These are phyloP conservation scores for Bucco capensis DNA, from an alignment of 2,113 vertebrate genomes.

Conservation along the genomic window DNA sequence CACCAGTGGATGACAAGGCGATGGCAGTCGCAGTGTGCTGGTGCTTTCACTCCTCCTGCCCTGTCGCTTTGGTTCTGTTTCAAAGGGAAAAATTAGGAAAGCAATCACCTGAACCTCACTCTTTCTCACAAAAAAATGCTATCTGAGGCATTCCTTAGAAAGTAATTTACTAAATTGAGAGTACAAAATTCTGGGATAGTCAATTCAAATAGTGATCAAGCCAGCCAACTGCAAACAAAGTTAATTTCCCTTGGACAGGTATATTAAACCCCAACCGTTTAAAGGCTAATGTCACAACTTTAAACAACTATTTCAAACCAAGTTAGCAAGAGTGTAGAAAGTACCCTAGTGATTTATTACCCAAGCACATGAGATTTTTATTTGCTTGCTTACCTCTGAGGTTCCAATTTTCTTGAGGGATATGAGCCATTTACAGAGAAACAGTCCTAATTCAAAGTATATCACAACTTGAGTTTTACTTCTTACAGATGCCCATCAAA, in stretches of 20 bases:
- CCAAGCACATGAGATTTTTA: neutral
- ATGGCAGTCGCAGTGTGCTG: fast-evolving
- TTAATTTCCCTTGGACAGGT: neutral
- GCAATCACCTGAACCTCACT: neutral
- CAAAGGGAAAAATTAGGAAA: neutral
- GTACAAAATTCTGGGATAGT: neutral
- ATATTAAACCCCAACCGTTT: neutral
- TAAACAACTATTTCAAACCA: neutral
- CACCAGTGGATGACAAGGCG: fast-evolving
- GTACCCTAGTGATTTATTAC: neutral
- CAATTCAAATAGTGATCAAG: neutral
- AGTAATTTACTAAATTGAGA: neutral
- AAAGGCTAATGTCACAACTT: neutral
- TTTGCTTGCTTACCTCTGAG: neutral
- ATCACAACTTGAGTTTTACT: neutral
- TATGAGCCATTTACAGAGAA: neutral
- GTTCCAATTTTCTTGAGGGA: neutral
- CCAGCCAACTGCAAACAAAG: neutral
- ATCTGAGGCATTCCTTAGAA: neutral
- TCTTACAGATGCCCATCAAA: neutral
- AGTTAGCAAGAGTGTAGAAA: neutral
- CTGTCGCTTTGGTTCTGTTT: fast-evolving
- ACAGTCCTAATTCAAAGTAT: neutral
- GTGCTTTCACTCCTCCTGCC: neutral
- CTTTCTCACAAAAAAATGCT: neutral